phyloP scores from a whole-genome alignment of 2,888 invertebrate species.

The Proisotoma minuta region DNA sequence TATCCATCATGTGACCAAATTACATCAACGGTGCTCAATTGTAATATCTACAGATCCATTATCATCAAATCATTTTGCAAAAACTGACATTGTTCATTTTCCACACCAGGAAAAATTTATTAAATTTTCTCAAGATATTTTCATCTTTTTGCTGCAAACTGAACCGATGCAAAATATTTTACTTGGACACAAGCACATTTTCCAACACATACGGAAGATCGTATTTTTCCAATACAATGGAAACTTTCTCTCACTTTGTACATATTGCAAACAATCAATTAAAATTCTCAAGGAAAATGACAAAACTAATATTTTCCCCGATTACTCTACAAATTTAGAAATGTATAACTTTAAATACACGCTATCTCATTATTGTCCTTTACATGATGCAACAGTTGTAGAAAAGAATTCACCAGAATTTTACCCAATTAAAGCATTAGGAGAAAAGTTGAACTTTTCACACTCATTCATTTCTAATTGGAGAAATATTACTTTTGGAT shows the following conservation, averaged over 20 bases:
- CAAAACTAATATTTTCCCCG: conserved; percentile 5
- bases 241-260: not conserved
- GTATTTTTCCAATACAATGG: not conserved
- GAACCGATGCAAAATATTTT: not conserved
- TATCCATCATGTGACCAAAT: too few relatives aligned
- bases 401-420: not conserved
- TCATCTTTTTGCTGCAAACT: not conserved
- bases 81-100: not conserved
- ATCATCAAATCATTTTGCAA: not conserved
- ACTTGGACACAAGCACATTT: not conserved
- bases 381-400: not conserved
- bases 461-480: not conserved
- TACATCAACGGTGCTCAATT: not conserved
- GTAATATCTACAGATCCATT: not conserved
- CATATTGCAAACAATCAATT: not conserved
- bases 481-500: not conserved
- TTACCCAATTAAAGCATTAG: not conserved
- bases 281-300: not conserved
- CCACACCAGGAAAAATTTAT: not conserved
- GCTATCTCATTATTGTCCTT: not conserved
- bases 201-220: not conserved
- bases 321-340: not conserved
- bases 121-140: not conserved
- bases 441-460: conserved; percentile 3
- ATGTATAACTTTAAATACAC: not conserved